Evolutionary conservation across 2,113 vertebrate genomes (phyloP).

Genomic region (Agapornis roseicollis): DNA sequence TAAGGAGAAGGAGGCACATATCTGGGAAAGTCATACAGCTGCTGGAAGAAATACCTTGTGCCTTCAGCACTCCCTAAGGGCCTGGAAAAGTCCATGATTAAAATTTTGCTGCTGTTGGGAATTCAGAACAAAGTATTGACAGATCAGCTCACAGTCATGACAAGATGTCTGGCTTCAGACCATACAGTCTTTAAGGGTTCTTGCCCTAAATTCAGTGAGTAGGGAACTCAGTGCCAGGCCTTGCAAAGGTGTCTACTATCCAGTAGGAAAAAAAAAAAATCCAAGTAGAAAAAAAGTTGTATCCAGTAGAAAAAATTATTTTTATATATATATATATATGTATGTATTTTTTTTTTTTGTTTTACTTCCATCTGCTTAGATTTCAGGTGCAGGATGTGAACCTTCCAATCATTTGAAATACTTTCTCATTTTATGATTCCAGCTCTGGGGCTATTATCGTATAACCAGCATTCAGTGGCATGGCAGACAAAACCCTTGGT

Average conservation of each 20-base stretch:
- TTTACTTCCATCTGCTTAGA: neutral
- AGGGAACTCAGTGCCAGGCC: neutral
- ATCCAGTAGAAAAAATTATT: neutral
- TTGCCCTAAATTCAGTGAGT: neutral
- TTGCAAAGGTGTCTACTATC: neutral
- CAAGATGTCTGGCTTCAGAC: neutral
- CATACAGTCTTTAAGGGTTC: neutral
- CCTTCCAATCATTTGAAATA: neutral
- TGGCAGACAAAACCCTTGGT: neutral
- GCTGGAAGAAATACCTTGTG: neutral
- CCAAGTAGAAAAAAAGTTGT: neutral
- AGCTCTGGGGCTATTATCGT: neutral
- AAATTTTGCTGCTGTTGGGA: neutral
- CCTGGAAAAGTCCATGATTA: neutral
- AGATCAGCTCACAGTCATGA: neutral
- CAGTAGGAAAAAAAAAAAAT: neutral
- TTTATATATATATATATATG: no score
- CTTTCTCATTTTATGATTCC: neutral
- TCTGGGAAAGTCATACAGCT: neutral
- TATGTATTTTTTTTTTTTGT: neutral
- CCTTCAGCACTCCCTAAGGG: neutral
- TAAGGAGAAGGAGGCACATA: neutral
- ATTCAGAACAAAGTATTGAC: neutral
- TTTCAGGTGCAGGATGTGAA: neutral
- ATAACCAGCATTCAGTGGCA: neutral